Conservation (phyloP, 2,113 vertebrate genomes). For the Melospiza melodia region DNA sequence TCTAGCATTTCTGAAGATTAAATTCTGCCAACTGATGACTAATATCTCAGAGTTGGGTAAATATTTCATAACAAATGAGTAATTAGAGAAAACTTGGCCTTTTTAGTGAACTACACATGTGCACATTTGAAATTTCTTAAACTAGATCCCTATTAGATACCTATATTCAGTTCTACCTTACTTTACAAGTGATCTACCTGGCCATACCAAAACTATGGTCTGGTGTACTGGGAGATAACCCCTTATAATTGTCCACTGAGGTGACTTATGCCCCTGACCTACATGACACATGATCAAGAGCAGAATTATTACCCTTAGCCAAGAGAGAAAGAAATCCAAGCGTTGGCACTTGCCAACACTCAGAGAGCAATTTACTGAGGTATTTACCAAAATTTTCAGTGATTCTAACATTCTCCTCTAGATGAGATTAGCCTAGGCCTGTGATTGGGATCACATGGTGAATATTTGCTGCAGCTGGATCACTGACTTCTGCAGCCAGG, state of each 20-base stretch:
- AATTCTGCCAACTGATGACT: not conserved
- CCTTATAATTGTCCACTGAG: not conserved
- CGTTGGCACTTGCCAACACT: not conserved
- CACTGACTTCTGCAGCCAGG: not conserved
- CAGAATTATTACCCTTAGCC: not conserved
- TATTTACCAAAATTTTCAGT: not conserved
- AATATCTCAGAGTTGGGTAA: not conserved
- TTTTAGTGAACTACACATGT: not conserved
- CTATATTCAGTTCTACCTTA: not conserved
- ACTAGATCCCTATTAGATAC: not conserved
- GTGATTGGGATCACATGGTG: not conserved
- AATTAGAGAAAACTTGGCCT: not conserved
- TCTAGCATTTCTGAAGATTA: conserved; percentile 2
- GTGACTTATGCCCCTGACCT: not conserved
- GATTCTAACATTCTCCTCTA: not conserved
- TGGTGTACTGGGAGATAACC: not conserved
- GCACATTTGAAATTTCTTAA: not conserved
- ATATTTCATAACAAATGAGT: not conserved
- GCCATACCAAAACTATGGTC: not conserved
- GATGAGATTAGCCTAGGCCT: not conserved
- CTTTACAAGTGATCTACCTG: not conserved
- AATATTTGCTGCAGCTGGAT: not conserved
- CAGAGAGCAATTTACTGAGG: not conserved
- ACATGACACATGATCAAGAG: not conserved
- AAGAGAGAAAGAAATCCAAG: not conserved